phyloP scores from a whole-genome alignment of 2,888 invertebrate species.

The Buathra laborator region DNA sequence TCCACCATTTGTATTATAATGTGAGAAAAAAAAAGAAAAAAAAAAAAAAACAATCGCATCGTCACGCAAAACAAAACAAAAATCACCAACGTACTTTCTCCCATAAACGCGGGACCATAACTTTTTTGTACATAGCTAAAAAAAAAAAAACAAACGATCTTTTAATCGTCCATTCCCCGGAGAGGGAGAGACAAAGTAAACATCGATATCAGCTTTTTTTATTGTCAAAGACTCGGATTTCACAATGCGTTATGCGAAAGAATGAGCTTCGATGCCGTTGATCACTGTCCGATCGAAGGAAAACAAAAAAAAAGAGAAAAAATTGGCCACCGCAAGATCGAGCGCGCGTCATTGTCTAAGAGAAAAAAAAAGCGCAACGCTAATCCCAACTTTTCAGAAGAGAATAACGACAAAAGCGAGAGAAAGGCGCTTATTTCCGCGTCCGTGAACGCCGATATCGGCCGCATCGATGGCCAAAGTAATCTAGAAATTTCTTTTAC shows the following conservation, averaged over 20 bases:
- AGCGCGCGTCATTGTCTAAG: slow-evolving; percentile 53
- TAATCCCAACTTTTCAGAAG: slow-evolving; percentile 2
- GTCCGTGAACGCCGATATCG: slow-evolving; percentile 53
- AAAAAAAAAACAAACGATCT: neutral
- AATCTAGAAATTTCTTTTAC: slow-evolving; percentile 73
- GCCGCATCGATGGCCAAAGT: slow-evolving; percentile 76
- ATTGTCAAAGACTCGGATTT: slow-evolving; percentile 13
- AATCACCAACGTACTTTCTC: slow-evolving; percentile 8
- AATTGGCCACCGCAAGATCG: slow-evolving; percentile 75
- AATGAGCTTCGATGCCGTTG: neutral
- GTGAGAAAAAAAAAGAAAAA: slow-evolving; percentile 2
- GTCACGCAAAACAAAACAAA: neutral
- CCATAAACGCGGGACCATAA: slow-evolving; percentile 20
- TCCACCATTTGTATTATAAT: slow-evolving; percentile 47
- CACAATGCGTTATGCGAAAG: neutral
- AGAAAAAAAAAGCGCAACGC: slow-evolving; percentile 19
- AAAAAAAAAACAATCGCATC: neutral
- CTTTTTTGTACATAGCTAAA: slow-evolving; percentile 51
- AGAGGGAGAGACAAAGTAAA: neutral
- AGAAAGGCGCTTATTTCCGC: slow-evolving; percentile 53
- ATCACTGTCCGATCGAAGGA: neutral
- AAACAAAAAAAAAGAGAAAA: slow-evolving; percentile 55
- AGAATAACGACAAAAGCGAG: neutral
- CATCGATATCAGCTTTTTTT: neutral
- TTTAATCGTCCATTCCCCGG: slow-evolving; percentile 13